Evolutionary conservation across 1,140 invertebrate genomes (phyloP).

Genomic region (Hydropsyche tenuis): DNA sequence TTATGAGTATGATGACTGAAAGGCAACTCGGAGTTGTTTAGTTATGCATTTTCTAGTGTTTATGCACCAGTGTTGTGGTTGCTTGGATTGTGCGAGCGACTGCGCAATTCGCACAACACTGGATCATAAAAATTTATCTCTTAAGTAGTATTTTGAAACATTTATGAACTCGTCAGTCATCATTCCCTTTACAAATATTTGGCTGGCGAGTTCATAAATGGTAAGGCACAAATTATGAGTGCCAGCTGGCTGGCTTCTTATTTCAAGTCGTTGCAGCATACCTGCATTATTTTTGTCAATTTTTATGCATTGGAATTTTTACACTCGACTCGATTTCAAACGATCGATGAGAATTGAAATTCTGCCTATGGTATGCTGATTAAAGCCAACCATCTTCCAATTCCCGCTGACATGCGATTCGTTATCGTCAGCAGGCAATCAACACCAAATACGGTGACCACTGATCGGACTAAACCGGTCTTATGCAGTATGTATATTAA

Average conservation of each 20-base stretch:
- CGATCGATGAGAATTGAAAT: conserved; percentile 20
- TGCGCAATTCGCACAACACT: conserved; percentile 1
- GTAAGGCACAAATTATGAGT: conserved; percentile 30
- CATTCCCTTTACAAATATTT: conserved; percentile 51
- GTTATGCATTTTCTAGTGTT: conserved; percentile 46
- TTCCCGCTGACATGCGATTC: not conserved
- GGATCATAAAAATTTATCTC: conserved; percentile 26
- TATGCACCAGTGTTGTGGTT: conserved; percentile 15
- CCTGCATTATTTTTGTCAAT: conserved; percentile 23
- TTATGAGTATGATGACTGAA: conserved; percentile 50
- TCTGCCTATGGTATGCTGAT: conserved; percentile 27
- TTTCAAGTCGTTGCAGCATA: conserved; percentile 26
- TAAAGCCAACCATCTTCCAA: conserved; percentile 10
- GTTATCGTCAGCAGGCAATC: conserved; percentile 5
- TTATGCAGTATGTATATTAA: conserved; percentile 39
- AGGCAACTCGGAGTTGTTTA: conserved; percentile 49
- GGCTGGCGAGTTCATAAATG: conserved; percentile 11
- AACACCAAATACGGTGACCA: conserved; percentile 14
- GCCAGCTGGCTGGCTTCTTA: conserved; percentile 35
- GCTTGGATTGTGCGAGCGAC: conserved; percentile 12
- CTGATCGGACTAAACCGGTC: conserved; percentile 30
- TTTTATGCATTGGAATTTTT: conserved; percentile 4
- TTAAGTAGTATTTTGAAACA: conserved; percentile 23
- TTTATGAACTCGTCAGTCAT: conserved; percentile 31
- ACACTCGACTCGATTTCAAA: conserved; percentile 18